These are phyloP conservation scores for Lutraria lutraria DNA, from an alignment of 2,888 invertebrate genomes.

Conservation along the genomic window DNA sequence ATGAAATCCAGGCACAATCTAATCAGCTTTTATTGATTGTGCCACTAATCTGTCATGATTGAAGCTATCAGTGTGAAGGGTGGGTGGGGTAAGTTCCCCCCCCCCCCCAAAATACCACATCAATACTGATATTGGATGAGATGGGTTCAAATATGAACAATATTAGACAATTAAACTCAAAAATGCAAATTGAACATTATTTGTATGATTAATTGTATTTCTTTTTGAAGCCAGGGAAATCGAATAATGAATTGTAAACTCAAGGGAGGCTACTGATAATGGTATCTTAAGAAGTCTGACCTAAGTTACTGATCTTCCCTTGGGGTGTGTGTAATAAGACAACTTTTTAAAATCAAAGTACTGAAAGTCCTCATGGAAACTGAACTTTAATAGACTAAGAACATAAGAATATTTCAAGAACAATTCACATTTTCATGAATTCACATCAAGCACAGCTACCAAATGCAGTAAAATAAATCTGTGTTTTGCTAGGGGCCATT, in stretches of 20 bases:
- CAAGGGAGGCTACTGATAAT: not conserved
- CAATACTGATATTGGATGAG: not conserved
- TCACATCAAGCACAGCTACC: too few relatives aligned
- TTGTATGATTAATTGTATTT: not conserved
- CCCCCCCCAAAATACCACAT: too few relatives aligned
- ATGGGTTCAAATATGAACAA: not conserved
- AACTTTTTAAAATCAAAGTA: too few relatives aligned
- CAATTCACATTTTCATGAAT: too few relatives aligned
- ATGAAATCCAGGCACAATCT: not conserved
- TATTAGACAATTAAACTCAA: not conserved
- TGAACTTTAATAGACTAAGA: too few relatives aligned
- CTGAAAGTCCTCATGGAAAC: too few relatives aligned
- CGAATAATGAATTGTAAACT: not conserved
- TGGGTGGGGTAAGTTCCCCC: not conserved
- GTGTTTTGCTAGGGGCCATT: too few relatives aligned
- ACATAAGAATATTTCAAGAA: too few relatives aligned
- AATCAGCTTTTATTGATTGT: not conserved
- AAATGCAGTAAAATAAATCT: too few relatives aligned
- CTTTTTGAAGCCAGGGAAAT: not conserved
- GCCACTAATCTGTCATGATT: not conserved
- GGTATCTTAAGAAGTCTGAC: not conserved
- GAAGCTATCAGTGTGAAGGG: not conserved
- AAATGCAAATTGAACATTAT: not conserved
- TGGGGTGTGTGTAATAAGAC: not conserved
- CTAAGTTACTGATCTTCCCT: conserved; percentile 16